These are phyloP conservation scores for Drosophila nigrodunni DNA, from an alignment of 1,140 invertebrate species.

Conservation along the genomic window DNA sequence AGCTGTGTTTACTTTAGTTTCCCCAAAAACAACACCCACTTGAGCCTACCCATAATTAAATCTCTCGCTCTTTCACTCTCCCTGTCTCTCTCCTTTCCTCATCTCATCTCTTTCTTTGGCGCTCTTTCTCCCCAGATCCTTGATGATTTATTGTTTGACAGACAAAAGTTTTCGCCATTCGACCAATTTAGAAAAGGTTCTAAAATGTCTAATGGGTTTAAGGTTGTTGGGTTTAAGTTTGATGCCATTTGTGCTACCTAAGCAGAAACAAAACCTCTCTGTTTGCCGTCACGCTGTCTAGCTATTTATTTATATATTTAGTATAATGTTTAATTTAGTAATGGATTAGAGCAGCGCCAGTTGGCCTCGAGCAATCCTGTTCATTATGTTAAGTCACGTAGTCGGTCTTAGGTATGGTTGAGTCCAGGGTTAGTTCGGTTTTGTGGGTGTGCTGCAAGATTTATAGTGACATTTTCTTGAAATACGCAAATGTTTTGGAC, in stretches of 20 bases:
- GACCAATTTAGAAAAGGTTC: conserved; percentile 77
- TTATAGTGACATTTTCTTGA: conserved; percentile 71
- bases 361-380: conserved; percentile 31
- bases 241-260: conserved; percentile 27
- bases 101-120: background rate
- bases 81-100: background rate
- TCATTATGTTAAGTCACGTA: conserved; percentile 78
- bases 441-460: conserved; percentile 50
- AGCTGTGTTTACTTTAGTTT: conserved; percentile 68
- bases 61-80: no score
- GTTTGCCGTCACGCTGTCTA: conserved; percentile 79
- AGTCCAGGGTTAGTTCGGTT: background rate
- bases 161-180: conserved; percentile 61
- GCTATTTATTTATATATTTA: conserved; percentile 83
- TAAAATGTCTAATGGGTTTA: conserved; percentile 54
- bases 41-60: conserved; percentile 79
- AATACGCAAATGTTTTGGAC: conserved; percentile 50
- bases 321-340: conserved; percentile 81
- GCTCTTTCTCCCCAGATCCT: conserved; percentile 16
- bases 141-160: conserved; percentile 78
- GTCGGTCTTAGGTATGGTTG: conserved; percentile 6
- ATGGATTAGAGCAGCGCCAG: conserved; percentile 68
- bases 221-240: conserved; percentile 18
- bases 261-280: conserved; percentile 27
- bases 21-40: conserved; percentile 54